phyloP scores from a whole-genome alignment of 1,140 invertebrate species.

The Sminthurides bifidus region DNA sequence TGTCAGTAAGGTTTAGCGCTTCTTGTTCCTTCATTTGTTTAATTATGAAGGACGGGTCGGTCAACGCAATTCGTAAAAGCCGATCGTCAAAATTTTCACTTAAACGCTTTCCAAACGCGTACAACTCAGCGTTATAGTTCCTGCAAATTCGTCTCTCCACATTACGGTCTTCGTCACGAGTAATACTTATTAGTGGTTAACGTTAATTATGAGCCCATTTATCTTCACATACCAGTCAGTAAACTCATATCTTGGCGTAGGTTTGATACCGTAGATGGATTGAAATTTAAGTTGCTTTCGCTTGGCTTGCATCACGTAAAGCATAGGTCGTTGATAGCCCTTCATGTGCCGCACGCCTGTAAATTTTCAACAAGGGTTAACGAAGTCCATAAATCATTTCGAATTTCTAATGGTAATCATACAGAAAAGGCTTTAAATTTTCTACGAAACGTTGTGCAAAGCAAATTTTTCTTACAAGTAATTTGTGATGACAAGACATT shows the following conservation, averaged over 20 bases:
- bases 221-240: background rate
- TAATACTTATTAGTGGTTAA: background rate
- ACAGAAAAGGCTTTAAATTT: too few relatives aligned
- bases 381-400: too few relatives aligned
- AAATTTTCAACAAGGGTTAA: too few relatives aligned
- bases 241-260: background rate
- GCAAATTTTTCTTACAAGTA: too few relatives aligned
- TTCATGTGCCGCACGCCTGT: too few relatives aligned
- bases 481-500: too few relatives aligned
- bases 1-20: slow-evolving; percentile 53
- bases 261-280: too few relatives aligned
- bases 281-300: too few relatives aligned
- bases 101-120: slow-evolving; percentile 70
- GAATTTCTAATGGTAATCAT: too few relatives aligned
- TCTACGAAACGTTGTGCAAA: too few relatives aligned
- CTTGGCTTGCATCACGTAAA: too few relatives aligned
- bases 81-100: slow-evolving; percentile 66
- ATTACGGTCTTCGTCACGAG: background rate
- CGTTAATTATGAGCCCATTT: background rate
- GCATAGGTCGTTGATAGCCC: too few relatives aligned
- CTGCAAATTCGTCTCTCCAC: slow-evolving; percentile 33
- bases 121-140: slow-evolving; percentile 81
- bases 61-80: slow-evolving; percentile 62
- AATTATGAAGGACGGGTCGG: slow-evolving; percentile 63
- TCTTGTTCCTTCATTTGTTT: slow-evolving; percentile 53